Conservation (phyloP, 2,797 vertebrate genomes). For the Hydrocynus forskahlii region DNA sequence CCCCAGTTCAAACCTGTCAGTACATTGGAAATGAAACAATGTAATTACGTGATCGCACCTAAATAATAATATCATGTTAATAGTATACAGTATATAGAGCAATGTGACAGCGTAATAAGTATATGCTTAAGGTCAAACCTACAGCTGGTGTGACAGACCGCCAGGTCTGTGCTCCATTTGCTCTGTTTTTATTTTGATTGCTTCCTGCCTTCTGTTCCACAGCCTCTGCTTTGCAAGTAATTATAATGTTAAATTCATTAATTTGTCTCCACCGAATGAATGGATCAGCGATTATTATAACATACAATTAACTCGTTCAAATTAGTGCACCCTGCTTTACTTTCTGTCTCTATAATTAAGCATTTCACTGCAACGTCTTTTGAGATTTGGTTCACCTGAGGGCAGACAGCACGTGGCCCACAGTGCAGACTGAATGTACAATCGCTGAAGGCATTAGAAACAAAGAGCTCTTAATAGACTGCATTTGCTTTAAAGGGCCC, state of each 20-base stretch:
- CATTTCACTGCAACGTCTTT: constrained; percentile 65
- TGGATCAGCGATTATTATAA: constrained; percentile 68
- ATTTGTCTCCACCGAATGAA: constrained; percentile 72
- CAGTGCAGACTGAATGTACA: constrained; percentile 58
- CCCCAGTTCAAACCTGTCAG: too few species aligned
- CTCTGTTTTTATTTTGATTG: background rate
- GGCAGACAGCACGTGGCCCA: constrained; percentile 49
- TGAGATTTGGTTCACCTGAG: constrained; percentile 62
- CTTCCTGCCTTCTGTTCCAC: background rate
- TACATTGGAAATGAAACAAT: too few species aligned
- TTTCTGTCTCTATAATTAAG: constrained; percentile 67
- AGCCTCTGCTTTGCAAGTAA: background rate
- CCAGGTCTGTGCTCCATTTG: background rate
- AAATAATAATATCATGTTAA: background rate
- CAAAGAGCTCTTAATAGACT: constrained; percentile 13
- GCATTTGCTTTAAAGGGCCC: background rate
- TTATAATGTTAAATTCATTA: constrained; percentile 52
- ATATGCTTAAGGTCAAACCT: background rate
- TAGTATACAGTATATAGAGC: too few species aligned
- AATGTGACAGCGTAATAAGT: too few species aligned
- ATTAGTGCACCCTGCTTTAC: constrained; percentile 66
- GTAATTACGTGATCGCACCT: background rate
- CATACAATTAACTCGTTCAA: constrained; percentile 78
- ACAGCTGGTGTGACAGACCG: background rate
- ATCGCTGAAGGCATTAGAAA: constrained; percentile 46